Percentiles rank a stretch among this genome's conserved stretches.
phyloP scores from a whole-genome alignment of 2,113 vertebrate species.

The Odontesthes bonariensis region DNA sequence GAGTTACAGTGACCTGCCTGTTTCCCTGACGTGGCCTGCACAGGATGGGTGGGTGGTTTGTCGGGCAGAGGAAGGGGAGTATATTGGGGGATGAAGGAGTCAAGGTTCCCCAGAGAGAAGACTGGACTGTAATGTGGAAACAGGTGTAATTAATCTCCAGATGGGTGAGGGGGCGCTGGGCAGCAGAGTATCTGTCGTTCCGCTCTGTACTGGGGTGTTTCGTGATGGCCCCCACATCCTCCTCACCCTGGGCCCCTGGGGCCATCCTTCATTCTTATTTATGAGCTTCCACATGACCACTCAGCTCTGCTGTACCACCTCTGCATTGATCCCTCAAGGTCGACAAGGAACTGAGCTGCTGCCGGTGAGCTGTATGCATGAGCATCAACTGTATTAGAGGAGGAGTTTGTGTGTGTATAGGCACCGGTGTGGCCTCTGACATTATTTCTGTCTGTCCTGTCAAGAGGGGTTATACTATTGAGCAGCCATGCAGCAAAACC shows the following conservation, averaged over 20 bases:
- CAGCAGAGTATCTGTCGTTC: conserved; percentile 53
- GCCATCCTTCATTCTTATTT: conserved; percentile 85
- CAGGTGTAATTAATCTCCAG: conserved; percentile 78
- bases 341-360: conserved; percentile 67
- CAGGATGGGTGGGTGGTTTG: conserved; percentile 31
- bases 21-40: conserved; percentile 41
- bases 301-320: conserved; percentile 69
- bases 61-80: conserved; percentile 42
- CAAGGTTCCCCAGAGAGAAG: conserved; percentile 71
- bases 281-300: conserved; percentile 80
- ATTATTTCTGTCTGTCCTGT: conserved; percentile 40
- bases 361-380: conserved; percentile 49
- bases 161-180: conserved; percentile 62
- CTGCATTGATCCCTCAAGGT: conserved; percentile 83
- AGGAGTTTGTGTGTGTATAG: conserved; percentile 3
- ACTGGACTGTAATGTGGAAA: conserved; percentile 69
- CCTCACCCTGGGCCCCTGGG: conserved; percentile 59
- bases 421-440: conserved; percentile 17
- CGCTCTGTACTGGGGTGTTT: conserved; percentile 57
- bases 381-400: conserved; percentile 23
- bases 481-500: conserved; percentile 45
- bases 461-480: conserved; percentile 38
- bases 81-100: conserved; percentile 61
- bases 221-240: conserved; percentile 57
- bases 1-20: conserved; percentile 50